A percentile compares a stretch with the other conserved stretches of the same genome.
phyloP scores from a whole-genome alignment of 2,888 invertebrate species.

The Lymantria dispar region DNA sequence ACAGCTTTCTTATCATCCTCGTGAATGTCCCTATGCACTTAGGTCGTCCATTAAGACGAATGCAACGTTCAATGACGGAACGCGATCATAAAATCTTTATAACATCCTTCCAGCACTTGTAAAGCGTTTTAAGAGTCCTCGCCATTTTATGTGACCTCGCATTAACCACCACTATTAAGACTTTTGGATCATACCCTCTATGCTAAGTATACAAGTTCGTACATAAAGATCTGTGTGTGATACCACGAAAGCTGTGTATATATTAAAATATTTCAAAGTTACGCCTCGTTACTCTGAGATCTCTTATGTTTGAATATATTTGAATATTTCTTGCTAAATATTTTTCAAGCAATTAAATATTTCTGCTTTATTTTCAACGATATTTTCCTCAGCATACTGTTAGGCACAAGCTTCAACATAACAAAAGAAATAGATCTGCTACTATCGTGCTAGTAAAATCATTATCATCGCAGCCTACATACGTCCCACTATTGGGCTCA shows the following conservation, averaged over 20 bases:
- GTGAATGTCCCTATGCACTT: slow-evolving; percentile 80
- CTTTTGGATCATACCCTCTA: slow-evolving; percentile 43
- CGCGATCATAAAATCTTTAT: slow-evolving; percentile 80
- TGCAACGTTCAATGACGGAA: slow-evolving; percentile 77
- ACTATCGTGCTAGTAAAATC: too few relatives aligned
- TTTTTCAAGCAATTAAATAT: too few relatives aligned
- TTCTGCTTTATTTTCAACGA: too few relatives aligned
- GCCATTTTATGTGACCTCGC: slow-evolving; percentile 68
- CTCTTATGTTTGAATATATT: slow-evolving; percentile 29
- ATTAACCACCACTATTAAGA: slow-evolving; percentile 58
- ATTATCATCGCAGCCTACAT: too few relatives aligned
- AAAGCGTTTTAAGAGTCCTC: slow-evolving; percentile 75
- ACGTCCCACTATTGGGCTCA: too few relatives aligned
- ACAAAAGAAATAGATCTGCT: too few relatives aligned
- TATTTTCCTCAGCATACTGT: too few relatives aligned
- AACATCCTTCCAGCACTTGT: slow-evolving; percentile 81
- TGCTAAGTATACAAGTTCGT: slow-evolving; percentile 49
- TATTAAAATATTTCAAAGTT: slow-evolving; percentile 51
- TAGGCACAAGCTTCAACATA: too few relatives aligned
- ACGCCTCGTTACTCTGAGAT: slow-evolving; percentile 43
- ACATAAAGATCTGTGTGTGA: slow-evolving; percentile 50
- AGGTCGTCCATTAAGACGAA: slow-evolving; percentile 78
- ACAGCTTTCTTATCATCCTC: slow-evolving; percentile 59
- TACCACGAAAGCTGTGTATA: slow-evolving; percentile 35
- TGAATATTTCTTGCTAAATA: neutral